Evolutionary conservation across 2,113 vertebrate genomes (phyloP).

Genomic region (Tragulus kanchil): DNA sequence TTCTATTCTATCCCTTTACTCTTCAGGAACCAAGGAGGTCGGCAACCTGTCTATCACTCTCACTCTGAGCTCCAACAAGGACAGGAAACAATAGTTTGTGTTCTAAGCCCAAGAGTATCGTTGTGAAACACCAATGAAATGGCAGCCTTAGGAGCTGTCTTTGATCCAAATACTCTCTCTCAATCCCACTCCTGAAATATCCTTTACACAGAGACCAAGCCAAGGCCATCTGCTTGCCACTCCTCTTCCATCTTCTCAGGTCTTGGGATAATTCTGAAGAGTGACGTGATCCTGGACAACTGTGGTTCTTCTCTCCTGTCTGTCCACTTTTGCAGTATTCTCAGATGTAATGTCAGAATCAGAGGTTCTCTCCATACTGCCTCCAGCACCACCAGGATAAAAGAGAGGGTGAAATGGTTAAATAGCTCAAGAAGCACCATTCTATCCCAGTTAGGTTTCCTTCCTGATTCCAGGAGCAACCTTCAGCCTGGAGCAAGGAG

Average conservation of each 20-base stretch:
- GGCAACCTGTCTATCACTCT: accelerated
- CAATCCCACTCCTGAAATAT: background rate
- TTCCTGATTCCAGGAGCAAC: background rate
- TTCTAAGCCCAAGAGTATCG: background rate
- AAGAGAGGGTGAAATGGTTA: background rate
- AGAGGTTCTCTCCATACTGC: accelerated
- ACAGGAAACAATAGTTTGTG: background rate
- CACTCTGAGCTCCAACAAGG: background rate
- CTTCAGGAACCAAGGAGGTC: background rate
- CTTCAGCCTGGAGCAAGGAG: background rate
- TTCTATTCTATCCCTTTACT: background rate
- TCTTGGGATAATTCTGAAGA: background rate
- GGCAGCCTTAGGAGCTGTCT: background rate
- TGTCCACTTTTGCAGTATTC: background rate
- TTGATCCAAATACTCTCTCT: background rate
- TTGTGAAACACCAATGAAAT: too few relatives aligned
- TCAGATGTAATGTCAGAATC: background rate
- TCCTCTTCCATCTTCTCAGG: background rate
- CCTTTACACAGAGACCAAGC: background rate
- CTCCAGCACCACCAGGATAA: background rate
- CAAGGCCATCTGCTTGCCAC: background rate
- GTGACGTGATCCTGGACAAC: background rate
- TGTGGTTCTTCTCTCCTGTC: background rate
- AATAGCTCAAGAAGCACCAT: background rate
- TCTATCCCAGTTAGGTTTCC: background rate